Conservation (phyloP, 2,888 invertebrate genomes). For the Protophormia terraenovae region DNA sequence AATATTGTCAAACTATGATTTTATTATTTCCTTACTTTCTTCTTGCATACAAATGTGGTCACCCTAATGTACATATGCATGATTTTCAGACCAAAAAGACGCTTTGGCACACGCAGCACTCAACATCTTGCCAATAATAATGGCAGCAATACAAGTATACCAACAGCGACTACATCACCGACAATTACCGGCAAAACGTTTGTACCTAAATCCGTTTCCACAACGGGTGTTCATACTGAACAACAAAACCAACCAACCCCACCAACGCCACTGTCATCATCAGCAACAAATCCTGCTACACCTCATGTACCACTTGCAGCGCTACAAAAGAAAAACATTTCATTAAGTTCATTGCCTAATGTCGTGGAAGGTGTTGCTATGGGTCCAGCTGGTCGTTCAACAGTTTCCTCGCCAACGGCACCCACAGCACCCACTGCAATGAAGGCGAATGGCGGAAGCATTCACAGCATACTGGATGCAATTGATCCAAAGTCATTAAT, state of each 20-base stretch:
- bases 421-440: slow-evolving; percentile 70
- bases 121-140: slow-evolving; percentile 71
- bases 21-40: background rate
- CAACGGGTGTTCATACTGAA: slow-evolving; percentile 60
- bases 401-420: slow-evolving; percentile 75
- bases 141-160: slow-evolving; percentile 43
- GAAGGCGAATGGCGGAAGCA: slow-evolving; percentile 72
- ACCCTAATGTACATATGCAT: background rate
- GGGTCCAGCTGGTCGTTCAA: slow-evolving; percentile 70
- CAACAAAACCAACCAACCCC: slow-evolving; percentile 65
- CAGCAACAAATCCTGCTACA: slow-evolving; percentile 10
- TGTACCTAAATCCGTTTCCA: slow-evolving; percentile 75
- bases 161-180: slow-evolving; percentile 41
- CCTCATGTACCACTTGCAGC: slow-evolving; percentile 49
- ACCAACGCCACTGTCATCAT: slow-evolving; percentile 38
- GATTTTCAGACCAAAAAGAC: slow-evolving; percentile 76
- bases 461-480: slow-evolving; percentile 72
- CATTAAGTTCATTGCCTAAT: slow-evolving; percentile 77
- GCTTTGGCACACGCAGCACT: slow-evolving; percentile 78
- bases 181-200: slow-evolving; percentile 40
- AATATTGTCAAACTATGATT: no score
- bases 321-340: slow-evolving; percentile 76
- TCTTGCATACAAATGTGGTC: background rate
- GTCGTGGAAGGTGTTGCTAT: slow-evolving; percentile 77
- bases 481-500: slow-evolving; percentile 82